Base-by-base conservation (phyloP, 2,888 invertebrate species). In the Lasioglossum villosulum region DNA sequence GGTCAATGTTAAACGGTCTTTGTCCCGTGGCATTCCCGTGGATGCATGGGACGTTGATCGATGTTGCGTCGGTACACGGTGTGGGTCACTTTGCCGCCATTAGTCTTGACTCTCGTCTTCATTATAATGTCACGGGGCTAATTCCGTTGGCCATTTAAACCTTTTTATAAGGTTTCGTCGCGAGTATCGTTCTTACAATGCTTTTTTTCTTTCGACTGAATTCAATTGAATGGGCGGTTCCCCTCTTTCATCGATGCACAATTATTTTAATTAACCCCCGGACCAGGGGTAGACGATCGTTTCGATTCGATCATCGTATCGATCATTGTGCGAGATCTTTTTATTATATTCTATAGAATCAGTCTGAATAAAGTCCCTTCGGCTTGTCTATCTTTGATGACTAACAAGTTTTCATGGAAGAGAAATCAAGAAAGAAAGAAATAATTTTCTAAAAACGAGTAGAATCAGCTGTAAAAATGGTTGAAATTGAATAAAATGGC, bases 81-180 rank as follows among this genome's bases (percentile, higher is more conserved):
- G 78, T 79, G 84, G 89, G 85, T 89, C 91, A 90, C 88, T 86
- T 86, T 80, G 88, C 85, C 82, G 90, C 89, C 91, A 92, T 92
- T 92, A 92, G 90, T 91, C 92, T 91, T 89, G 86, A 80, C 88
- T 87, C 91, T 91, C 89, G 85, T 91, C 92, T 89, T 89, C 88
- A 89, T 90, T 90, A 90, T 88, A 92, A 90, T 83, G 87, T 90
- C 90, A 89, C 82, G 86, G 77, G 82, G 84, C 89, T 90, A 86
- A 91, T 87, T 86, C 89, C 86, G 84, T 75, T 80, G 88, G 56
- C 83, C 88, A 90, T 89, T 89, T 88, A 80, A 70, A 73, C 82
- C 78, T 84, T 86, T 83, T 89, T 84, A 84, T 78, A 45, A 52
- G 73, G 71, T 87, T 83, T 52, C 83, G 88, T 80, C 83, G 79